phyloP scores from a whole-genome alignment of 2,888 invertebrate genomes.

The Perizoma flavofasciatum region DNA sequence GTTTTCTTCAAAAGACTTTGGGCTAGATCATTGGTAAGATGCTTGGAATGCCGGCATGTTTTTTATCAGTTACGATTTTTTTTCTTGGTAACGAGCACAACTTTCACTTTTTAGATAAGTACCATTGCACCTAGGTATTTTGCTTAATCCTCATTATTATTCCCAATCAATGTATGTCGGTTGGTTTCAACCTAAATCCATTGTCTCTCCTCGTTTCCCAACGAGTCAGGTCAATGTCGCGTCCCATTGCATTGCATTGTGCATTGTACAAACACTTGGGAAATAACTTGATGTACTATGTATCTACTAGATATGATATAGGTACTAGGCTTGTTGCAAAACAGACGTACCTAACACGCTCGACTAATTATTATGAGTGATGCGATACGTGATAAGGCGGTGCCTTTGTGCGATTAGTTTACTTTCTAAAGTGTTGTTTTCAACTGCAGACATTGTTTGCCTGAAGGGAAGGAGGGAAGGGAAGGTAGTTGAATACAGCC shows the following conservation, averaged over 20 bases:
- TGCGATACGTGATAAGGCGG: conserved; percentile 14
- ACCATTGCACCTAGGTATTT: too few relatives aligned
- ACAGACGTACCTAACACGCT: neutral
- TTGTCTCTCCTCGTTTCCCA: conserved; percentile 25
- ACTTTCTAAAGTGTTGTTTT: conserved; percentile 4
- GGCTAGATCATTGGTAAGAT: too few relatives aligned
- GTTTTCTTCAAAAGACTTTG: too few relatives aligned
- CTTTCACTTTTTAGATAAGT: too few relatives aligned
- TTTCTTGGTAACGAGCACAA: too few relatives aligned
- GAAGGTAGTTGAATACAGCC: too few relatives aligned
- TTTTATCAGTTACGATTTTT: too few relatives aligned
- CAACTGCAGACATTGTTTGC: too few relatives aligned
- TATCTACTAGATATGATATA: neutral
- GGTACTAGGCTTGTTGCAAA: neutral
- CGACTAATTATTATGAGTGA: conserved; percentile 17
- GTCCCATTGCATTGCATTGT: conserved; percentile 21
- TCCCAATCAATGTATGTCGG: neutral
- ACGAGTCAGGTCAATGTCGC: conserved; percentile 23
- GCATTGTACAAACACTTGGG: conserved; percentile 27
- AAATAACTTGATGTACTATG: conserved; percentile 21
- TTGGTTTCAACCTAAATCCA: conserved; percentile 1
- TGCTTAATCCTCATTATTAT: too few relatives aligned
- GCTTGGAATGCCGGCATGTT: too few relatives aligned
- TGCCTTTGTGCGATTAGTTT: conserved; percentile 13
- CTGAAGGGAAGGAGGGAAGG: too few relatives aligned